Evolutionary conservation across 2,113 vertebrate genomes (phyloP).

Genomic region (Arothron firmamentum): DNA sequence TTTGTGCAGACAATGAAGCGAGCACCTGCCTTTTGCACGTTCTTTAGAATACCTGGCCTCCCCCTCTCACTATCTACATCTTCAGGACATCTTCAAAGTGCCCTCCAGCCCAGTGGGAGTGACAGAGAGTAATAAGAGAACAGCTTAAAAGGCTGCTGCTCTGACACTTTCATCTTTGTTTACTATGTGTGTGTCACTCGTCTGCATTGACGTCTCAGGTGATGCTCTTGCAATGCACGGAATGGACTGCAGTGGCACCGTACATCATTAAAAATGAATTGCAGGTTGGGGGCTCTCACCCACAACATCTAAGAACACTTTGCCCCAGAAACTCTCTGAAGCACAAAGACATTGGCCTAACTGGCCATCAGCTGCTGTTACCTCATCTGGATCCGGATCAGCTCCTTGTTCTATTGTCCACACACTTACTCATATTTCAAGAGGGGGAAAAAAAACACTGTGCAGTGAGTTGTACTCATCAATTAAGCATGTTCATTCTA

Average conservation of each 20-base stretch:
- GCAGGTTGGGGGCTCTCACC: conserved; percentile 34
- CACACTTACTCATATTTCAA: conserved; percentile 17
- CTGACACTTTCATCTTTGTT: conserved; percentile 42
- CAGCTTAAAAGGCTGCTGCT: conserved; percentile 41
- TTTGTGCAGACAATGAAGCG: conserved; percentile 48
- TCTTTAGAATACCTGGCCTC: conserved; percentile 40
- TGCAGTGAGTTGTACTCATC: conserved; percentile 22
- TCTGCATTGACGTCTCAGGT: conserved; percentile 44
- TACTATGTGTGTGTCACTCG: conserved; percentile 16
- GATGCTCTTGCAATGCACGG: conserved; percentile 52
- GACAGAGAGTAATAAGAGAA: conserved; percentile 58
- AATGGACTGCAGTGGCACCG: conserved; percentile 52
- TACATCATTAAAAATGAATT: conserved; percentile 68
- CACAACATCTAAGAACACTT: conserved; percentile 32
- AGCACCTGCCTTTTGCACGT: conserved; percentile 23
- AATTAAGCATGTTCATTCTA: conserved; percentile 35
- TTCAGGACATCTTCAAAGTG: conserved; percentile 50
- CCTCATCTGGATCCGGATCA: not conserved
- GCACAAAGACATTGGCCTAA: conserved; percentile 51
- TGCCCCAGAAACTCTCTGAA: conserved; percentile 58
- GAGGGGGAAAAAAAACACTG: not conserved
- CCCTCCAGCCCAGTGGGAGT: conserved; percentile 44
- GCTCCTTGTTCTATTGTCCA: not conserved
- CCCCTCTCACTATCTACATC: conserved; percentile 45
- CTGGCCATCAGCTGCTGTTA: conserved; percentile 53